Base-by-base conservation (phyloP, 2,113 vertebrate species). In the Otolemur garnettii region DNA sequence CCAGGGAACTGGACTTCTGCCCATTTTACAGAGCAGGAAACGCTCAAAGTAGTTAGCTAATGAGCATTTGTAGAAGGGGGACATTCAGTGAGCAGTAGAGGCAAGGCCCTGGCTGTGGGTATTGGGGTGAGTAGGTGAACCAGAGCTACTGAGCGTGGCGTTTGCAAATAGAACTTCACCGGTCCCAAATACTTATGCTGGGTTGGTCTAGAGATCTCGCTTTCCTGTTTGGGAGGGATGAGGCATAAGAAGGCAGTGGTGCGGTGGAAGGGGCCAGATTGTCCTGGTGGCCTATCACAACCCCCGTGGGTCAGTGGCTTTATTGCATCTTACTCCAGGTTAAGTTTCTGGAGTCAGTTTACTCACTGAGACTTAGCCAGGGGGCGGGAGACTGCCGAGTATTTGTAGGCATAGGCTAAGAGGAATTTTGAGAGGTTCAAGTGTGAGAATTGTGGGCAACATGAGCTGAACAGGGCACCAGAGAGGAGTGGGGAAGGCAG, bases 21-120 rank as follows among this genome's bases (percentile, higher is more conserved):
- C 90, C 85, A 35, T 72, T 92, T 92, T 64, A 21, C 66, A 72
- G 77, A 38, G 62, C 69, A 85, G 50, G 45, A 93, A 88, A 28
- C 78, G 64, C 80, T 72, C 4, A 2, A 4, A 22, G 69, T 26
- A 42, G 80, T 68, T 87, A 60, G 50, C 80, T 42, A 80, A 1
- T 14, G 24, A 50, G 35, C 59, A 11, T 94, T 66, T 72, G 57
- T 59, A n/a, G 69, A 69, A 35, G 78, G 28, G 35, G 33, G 60
- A 26, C 24, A 7, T 9, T 42, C 59, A 71, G 53, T 13, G 68
- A 9, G 6, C 66, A 5, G 72, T 28, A 35, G 79, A 82, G 38
- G 45, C n/a, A 35, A 50, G 38, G 74, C 68, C 45, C 66, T 12
- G 53, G 13, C 2, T 0, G 60, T 30, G 72, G 42, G 33, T 3